Conservation (phyloP, 2,888 invertebrate genomes). For the Leptodirus hochenwartii region DNA sequence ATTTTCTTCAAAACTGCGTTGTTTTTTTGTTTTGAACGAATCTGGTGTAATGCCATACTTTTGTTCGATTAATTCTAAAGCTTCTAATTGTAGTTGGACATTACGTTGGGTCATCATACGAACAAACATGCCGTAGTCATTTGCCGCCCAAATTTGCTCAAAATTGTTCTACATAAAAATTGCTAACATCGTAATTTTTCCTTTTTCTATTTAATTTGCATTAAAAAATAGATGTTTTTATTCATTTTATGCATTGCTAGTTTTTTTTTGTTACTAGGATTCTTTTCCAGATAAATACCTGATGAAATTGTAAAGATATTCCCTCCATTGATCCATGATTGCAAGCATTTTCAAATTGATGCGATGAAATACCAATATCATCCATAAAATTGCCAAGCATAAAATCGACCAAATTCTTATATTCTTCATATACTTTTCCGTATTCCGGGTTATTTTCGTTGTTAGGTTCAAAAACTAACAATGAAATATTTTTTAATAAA, state of each 20-base stretch:
- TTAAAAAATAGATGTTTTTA: no score
- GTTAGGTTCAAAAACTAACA: constrained; percentile 73
- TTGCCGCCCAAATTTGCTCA: constrained; percentile 82
- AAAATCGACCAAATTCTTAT: constrained; percentile 77
- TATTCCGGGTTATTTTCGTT: constrained; percentile 58
- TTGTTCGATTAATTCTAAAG: constrained; percentile 65
- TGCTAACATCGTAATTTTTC: constrained; percentile 4
- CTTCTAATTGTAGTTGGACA: constrained; percentile 77
- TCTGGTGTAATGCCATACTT: constrained; percentile 50
- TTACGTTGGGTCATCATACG: constrained; percentile 89
- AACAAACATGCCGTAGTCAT: constrained; percentile 76
- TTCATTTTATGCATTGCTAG: no score
- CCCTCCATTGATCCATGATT: constrained; percentile 25
- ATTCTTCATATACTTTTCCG: constrained; percentile 62
- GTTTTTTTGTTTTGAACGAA: constrained; percentile 33
- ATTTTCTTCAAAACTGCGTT: constrained; percentile 7
- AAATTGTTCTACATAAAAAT: constrained; percentile 31
- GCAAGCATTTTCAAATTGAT: constrained; percentile 75
- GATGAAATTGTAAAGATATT: constrained; percentile 34
- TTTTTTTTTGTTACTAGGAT: no score
- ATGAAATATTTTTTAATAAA: constrained; percentile 9
- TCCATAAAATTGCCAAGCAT: constrained; percentile 86
- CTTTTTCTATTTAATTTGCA: no score
- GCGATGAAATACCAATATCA: constrained; percentile 73
- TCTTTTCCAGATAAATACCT: no score